Percentiles rank a stretch among this genome's conserved stretches.
phyloP scores from a whole-genome alignment of 1,140 invertebrate species.

The Pogonomyrmex barbatus region DNA sequence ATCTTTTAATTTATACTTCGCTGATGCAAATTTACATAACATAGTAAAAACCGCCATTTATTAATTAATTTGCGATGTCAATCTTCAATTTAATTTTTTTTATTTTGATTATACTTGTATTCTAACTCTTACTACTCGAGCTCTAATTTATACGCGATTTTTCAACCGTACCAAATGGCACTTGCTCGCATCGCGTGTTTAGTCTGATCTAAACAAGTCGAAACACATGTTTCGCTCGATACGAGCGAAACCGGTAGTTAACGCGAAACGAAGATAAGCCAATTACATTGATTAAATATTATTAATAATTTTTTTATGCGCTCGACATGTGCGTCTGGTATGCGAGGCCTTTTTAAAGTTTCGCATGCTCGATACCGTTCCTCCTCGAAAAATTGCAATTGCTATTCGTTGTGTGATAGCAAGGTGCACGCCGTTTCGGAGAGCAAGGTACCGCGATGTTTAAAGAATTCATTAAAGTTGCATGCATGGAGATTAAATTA shows the following conservation, averaged over 20 bases:
- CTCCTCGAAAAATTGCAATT: neutral
- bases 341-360: neutral
- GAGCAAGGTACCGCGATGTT: conserved; percentile 10
- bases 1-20: too few relatives aligned
- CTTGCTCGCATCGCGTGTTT: neutral
- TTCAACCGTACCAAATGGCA: neutral
- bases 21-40: too few relatives aligned
- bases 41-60: too few relatives aligned
- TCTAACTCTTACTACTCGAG: too few relatives aligned
- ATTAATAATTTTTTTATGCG: neutral
- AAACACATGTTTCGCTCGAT: neutral
- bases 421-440: conserved; percentile 1
- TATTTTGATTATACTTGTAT: too few relatives aligned
- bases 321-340: neutral
- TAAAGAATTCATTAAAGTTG: conserved; percentile 33
- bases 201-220: neutral
- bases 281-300: conserved; percentile 7
- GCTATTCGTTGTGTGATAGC: neutral
- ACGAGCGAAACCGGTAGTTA: neutral
- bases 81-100: too few relatives aligned
- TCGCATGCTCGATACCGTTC: neutral
- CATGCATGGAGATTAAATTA: conserved; percentile 36
- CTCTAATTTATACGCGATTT: neutral
- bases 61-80: too few relatives aligned
- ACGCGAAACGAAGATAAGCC: neutral